Evolutionary conservation across 2,113 vertebrate genomes (phyloP).

Genomic region (Rhynchomys soricoides): DNA sequence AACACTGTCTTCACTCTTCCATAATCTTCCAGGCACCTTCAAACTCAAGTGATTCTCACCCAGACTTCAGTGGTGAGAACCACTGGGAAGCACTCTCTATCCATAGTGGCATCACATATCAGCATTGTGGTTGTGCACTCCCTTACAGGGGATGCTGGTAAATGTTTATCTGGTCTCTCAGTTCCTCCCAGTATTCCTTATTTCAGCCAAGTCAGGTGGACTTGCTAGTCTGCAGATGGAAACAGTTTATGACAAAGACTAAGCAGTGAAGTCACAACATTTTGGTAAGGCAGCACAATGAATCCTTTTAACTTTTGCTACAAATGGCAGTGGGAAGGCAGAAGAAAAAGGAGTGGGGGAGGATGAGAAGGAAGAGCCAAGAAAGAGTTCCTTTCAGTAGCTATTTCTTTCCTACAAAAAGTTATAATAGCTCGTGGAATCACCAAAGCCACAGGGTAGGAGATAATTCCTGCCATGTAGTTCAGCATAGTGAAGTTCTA

Average conservation of each 20-base stretch:
- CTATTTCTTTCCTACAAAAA: not conserved
- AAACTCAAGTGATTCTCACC: not conserved
- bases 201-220: not conserved
- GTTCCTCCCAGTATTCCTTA: not conserved
- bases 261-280: not conserved
- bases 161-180: not conserved
- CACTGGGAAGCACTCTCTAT: not conserved
- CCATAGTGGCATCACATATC: not conserved
- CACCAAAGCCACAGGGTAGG: not conserved
- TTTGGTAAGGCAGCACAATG: not conserved
- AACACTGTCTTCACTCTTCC: not conserved
- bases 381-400: not conserved
- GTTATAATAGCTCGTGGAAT: not conserved
- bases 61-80: not conserved
- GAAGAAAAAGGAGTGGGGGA: not conserved
- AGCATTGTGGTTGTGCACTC: not conserved
- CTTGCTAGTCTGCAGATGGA: not conserved
- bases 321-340: not conserved
- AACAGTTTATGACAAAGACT: slow-evolving; percentile 38
- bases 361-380: not conserved
- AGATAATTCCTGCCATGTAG: not conserved
- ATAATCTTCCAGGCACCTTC: not conserved
- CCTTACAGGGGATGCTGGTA: not conserved
- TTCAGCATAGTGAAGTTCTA: slow-evolving; percentile 24
- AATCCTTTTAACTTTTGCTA: slow-evolving; percentile 8